These are phyloP conservation scores for Actias luna DNA, from an alignment of 2,888 invertebrate genomes.

Conservation along the genomic window DNA sequence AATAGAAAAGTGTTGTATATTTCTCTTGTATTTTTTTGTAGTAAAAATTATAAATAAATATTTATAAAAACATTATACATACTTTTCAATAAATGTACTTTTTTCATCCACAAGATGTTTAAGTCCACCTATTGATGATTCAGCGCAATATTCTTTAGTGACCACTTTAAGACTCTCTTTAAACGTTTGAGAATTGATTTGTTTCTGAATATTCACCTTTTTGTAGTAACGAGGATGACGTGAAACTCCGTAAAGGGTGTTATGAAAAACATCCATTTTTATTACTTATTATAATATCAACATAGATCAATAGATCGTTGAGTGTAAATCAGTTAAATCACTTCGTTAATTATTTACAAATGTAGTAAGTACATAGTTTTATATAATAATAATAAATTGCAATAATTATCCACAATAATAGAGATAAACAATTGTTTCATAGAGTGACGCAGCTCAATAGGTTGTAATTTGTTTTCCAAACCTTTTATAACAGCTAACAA, in stretches of 20 bases:
- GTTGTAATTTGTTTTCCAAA: not conserved
- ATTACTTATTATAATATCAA: not conserved
- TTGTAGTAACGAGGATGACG: not conserved
- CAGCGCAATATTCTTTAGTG: slow-evolving; percentile 67
- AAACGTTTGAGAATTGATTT: slow-evolving; percentile 41
- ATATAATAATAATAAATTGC: not conserved
- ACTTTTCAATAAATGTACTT: slow-evolving; percentile 68
- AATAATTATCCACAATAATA: not conserved
- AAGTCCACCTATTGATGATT: slow-evolving; percentile 74
- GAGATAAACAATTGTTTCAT: not conserved
- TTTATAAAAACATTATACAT: slow-evolving; percentile 25
- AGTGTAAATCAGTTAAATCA: not conserved
- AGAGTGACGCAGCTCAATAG: not conserved
- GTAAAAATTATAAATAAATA: no score
- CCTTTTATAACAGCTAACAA: slow-evolving; percentile 7
- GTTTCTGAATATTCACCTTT: slow-evolving; percentile 31
- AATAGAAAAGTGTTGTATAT: no score
- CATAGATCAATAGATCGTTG: not conserved
- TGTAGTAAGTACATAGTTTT: not conserved
- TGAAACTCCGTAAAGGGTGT: not conserved
- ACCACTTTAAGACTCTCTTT: slow-evolving; percentile 58
- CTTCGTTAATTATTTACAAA: not conserved
- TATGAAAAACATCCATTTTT: slow-evolving; percentile 10
- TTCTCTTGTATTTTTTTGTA: no score
- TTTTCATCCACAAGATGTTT: slow-evolving; percentile 68